These are phyloP conservation scores for Pseudopodoces humilis DNA, from an alignment of 2,113 vertebrate species.

Conservation along the genomic window DNA sequence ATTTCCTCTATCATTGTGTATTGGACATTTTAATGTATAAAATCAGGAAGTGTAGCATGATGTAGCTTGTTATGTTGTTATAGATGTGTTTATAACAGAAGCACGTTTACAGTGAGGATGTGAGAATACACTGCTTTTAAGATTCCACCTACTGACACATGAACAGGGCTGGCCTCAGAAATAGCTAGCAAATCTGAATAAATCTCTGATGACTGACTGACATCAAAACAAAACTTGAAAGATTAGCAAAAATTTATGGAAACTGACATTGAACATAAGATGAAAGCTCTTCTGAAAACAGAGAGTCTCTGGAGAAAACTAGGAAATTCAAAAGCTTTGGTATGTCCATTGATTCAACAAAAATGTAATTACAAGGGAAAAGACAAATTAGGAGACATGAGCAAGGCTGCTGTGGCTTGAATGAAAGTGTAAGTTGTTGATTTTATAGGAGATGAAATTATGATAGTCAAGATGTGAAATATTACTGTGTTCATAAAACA, in stretches of 20 bases:
- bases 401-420: not conserved
- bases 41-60: not conserved
- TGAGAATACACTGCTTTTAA: not conserved
- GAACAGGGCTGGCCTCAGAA: not conserved
- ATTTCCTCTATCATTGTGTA: not conserved
- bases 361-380: slow-evolving; percentile 12
- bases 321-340: slow-evolving; percentile 4
- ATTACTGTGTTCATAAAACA: not conserved
- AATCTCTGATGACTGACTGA: not conserved
- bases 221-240: slow-evolving; percentile 2
- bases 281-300: not conserved
- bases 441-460: not conserved
- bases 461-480: not conserved
- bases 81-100: not conserved
- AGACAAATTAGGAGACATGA: not conserved
- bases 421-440: not conserved
- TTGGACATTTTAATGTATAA: not conserved
- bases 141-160: not conserved
- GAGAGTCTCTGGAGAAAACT: not conserved
- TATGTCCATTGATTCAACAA: not conserved
- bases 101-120: not conserved
- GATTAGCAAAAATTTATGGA: slow-evolving; percentile 13
- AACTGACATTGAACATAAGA: not conserved
- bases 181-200: not conserved
- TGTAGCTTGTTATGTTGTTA: not conserved